Conservation (phyloP, 2,113 vertebrate species). For the Micronycteris hirsuta region DNA sequence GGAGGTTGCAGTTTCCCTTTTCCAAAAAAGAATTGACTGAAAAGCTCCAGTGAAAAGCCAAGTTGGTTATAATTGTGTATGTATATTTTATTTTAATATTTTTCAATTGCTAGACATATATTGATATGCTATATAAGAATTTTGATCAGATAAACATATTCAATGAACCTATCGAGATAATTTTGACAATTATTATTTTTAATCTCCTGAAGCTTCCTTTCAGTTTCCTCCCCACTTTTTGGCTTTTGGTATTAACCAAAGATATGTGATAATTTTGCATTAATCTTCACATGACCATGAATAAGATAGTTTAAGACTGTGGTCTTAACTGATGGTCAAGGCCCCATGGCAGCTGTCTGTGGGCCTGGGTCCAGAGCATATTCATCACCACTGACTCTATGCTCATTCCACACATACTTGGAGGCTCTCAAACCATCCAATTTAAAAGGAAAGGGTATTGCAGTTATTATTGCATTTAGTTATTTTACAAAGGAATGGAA, state of each 20-base stretch:
- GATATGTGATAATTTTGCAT: neutral
- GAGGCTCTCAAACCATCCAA: neutral
- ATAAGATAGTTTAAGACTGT: neutral
- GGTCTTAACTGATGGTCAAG: too few relatives aligned
- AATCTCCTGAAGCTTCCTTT: neutral
- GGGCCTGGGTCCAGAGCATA: neutral
- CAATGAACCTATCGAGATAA: neutral
- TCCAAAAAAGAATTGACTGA: neutral
- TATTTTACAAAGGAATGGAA: slow-evolving; percentile 3
- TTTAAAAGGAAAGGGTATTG: neutral
- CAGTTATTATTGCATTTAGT: neutral
- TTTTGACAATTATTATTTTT: neutral
- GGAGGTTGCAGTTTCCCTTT: neutral
- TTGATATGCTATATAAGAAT: neutral
- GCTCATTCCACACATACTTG: neutral
- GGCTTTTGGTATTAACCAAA: neutral
- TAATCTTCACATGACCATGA: neutral
- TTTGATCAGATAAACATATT: neutral
- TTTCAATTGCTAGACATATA: neutral
- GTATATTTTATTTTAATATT: neutral
- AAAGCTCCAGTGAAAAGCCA: neutral
- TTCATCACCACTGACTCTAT: neutral
- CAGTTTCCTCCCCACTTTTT: neutral
- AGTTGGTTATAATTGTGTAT: neutral
- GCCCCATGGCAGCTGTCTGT: too few relatives aligned